Evolutionary conservation across 64 coral and sea anemone species (phyloP).

Genomic region (Dendrophyllia cribrosa): DNA sequence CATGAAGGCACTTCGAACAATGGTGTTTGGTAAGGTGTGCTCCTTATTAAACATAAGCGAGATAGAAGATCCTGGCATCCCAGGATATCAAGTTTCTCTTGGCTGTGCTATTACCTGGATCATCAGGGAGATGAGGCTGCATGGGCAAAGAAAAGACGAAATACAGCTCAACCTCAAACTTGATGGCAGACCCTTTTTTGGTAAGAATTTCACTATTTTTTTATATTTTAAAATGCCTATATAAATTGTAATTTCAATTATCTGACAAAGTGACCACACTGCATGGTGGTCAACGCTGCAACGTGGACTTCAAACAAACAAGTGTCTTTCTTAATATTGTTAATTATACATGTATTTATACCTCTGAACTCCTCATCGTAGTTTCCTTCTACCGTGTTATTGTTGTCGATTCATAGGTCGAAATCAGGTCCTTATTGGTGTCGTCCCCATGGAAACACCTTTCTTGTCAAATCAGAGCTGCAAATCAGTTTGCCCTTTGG

Average conservation of each 20-base stretch:
- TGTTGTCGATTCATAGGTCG: not conserved
- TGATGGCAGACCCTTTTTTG: constrained; percentile 66
- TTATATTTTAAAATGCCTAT: too few species aligned
- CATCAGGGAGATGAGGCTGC: constrained; percentile 37
- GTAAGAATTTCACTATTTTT: not conserved
- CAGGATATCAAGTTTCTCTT: constrained; percentile 62
- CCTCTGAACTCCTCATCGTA: too few species aligned
- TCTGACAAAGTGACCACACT: too few species aligned
- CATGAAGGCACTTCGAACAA: too few species aligned
- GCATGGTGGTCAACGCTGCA: too few species aligned
- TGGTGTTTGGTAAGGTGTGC: too few species aligned
- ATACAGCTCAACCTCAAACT: constrained; percentile 63
- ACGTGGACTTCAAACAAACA: too few species aligned
- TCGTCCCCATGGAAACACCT: constrained; percentile 7
- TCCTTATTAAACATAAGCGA: too few species aligned
- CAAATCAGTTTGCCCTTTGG: constrained; percentile 23
- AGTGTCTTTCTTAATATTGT: too few species aligned
- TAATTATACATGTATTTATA: too few species aligned
- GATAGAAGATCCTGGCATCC: not conserved
- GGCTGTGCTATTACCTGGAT: constrained; percentile 42
- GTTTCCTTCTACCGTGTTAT: too few species aligned
- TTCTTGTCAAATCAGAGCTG: constrained; percentile 6
- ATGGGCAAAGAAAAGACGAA: constrained; percentile 29
- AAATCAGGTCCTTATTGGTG: constrained; percentile 11
- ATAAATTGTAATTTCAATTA: too few species aligned